Base-by-base conservation (phyloP, 1,140 invertebrate species). In the Patella vulgata region DNA sequence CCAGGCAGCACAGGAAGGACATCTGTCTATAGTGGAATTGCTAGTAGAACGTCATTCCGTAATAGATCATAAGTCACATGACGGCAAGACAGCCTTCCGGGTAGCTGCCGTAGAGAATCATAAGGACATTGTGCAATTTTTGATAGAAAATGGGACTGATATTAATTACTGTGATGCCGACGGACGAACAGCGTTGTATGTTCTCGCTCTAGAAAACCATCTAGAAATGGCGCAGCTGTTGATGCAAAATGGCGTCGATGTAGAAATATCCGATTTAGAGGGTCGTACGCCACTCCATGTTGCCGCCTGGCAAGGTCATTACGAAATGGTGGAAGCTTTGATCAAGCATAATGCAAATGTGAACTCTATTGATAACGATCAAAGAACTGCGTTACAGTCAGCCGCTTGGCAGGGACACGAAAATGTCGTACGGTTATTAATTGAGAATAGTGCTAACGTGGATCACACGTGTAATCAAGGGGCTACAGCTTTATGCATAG, bases 351-450 rank as follows among this genome's bases (percentile, higher is more conserved):
- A 48, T 89, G 93, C 94, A 2, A 88, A 91, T 77, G 91, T 96
- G 0, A 94, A 97, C 81, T 92, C 93, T 0, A 90, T 91, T 54
- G 96, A 98, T 82, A 89, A 92, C 76, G 95, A 97, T 79, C 89
- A 90, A 50, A 87, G 95, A 42, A 96, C 94, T 0, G 92, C 95
- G 5, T 82, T 97, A 59, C 95, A 97, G 85, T 95, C 93, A 19
- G 95, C 95, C n/a, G 92, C 93, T 51, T 97, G 95, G 95, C 93
- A 96, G 80, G 95, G 95, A 9, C 93, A 96, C 73, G 89, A 90
- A 25, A 88, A 90, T 54, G 92, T 95, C 39, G 93, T 97, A 43
- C 87, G 90, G 52, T 85, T 96, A 39, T 84, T 98, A 11, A 59
- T 84, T 44, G 74, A 79, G 30, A 69, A 70, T 23, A 79, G 78